Conservation (phyloP, 2,888 invertebrate genomes). For the Bombyx huttoni region DNA sequence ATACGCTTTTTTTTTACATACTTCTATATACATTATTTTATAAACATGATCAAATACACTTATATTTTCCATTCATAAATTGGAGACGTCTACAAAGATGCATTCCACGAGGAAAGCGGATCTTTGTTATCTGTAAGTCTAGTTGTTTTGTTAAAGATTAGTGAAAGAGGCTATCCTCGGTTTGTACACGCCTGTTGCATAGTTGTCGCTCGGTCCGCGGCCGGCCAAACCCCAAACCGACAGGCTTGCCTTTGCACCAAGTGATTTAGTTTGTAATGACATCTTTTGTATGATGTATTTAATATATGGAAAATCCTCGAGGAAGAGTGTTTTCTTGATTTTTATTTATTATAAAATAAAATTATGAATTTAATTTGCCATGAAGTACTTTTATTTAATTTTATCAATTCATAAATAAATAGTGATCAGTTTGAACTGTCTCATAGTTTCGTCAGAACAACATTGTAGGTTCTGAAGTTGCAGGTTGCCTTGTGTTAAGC, state of each 20-base stretch:
- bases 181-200: conserved; percentile 59
- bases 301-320: conserved; percentile 63
- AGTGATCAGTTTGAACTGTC: no score
- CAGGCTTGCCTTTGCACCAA: conserved; percentile 73
- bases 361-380: conserved; percentile 72
- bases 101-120: conserved; percentile 56
- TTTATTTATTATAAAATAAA: conserved; percentile 72
- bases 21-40: conserved; percentile 62
- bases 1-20: conserved; percentile 63
- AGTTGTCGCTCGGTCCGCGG: conserved; percentile 21
- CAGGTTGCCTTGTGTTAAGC: no score
- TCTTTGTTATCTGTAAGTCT: conserved; percentile 55
- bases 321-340: conserved; percentile 64
- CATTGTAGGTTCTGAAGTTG: no score
- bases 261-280: conserved; percentile 72
- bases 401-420: not conserved
- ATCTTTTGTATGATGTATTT: conserved; percentile 73
- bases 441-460: no score
- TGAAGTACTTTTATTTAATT: conserved; percentile 29
- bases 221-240: conserved; percentile 46
- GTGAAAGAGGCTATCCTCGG: conserved; percentile 67
- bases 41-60: conserved; percentile 64
- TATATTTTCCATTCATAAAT: conserved; percentile 49
- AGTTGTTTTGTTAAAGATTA: conserved; percentile 62
- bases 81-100: conserved; percentile 52